A percentile compares a stretch with the other conserved stretches of the same genome.
phyloP scores from a whole-genome alignment of 1,140 invertebrate species.

The Notospermus geniculatus region DNA sequence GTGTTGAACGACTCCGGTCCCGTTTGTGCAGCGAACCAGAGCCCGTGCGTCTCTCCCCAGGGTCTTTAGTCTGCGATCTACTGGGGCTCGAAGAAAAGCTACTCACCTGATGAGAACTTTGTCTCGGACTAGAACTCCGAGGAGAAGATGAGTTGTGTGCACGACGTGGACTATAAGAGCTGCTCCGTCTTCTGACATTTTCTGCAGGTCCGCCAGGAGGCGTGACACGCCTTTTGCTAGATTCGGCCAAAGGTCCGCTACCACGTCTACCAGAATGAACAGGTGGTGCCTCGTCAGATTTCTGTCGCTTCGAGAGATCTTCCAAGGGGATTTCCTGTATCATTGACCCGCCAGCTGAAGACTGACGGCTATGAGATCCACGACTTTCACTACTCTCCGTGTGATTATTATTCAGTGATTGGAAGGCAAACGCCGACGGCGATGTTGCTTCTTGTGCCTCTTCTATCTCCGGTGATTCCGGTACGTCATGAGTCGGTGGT shows the following conservation, averaged over 20 bases:
- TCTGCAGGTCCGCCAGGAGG: background rate
- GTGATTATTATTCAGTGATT: constrained; percentile 59
- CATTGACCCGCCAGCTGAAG: background rate
- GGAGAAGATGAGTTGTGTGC: background rate
- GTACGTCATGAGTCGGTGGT: background rate
- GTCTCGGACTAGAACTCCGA: background rate
- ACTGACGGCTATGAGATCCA: background rate
- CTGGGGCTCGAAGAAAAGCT: background rate
- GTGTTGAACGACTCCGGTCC: constrained; percentile 19
- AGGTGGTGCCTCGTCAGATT: constrained; percentile 10
- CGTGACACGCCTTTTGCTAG: background rate
- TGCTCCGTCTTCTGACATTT: background rate
- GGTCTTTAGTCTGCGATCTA: background rate
- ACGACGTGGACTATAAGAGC: constrained; percentile 5
- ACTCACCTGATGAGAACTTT: constrained; percentile 1
- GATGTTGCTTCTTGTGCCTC: constrained; percentile 54
- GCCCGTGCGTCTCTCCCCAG: background rate
- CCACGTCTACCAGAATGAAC: background rate
- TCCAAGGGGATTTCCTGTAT: constrained; percentile 75
- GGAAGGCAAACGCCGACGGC: constrained; percentile 70
- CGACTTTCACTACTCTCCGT: constrained; percentile 52
- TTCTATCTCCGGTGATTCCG: constrained; percentile 20
- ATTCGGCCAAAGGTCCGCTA: background rate
- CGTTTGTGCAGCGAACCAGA: constrained; percentile 22
- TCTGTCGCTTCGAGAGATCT: constrained; percentile 61